Percentiles rank a stretch among this genome's conserved stretches.
phyloP scores from a whole-genome alignment of 2,113 vertebrate genomes.

The Syngnathus floridae region DNA sequence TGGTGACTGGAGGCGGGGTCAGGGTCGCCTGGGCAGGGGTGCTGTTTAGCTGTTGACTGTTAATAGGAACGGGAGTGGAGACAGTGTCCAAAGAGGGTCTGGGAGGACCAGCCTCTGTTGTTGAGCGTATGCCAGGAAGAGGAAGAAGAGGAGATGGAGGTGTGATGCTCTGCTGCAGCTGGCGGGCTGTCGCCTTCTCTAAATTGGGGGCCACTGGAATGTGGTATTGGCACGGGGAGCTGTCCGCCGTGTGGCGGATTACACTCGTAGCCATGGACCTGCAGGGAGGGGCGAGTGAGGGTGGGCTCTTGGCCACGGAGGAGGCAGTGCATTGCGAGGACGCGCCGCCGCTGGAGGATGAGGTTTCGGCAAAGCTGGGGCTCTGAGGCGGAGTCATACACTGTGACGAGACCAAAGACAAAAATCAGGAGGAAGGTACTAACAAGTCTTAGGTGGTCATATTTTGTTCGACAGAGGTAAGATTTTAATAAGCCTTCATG shows the following conservation, averaged over 20 bases:
- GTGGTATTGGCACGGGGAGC: constrained; percentile 63
- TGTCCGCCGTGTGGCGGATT: constrained; percentile 84
- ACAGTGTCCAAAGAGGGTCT: constrained; percentile 59
- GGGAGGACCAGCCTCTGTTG: constrained; percentile 28
- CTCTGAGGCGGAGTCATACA: constrained; percentile 98
- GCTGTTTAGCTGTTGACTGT: constrained; percentile 27
- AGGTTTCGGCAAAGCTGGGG: constrained; percentile 80
- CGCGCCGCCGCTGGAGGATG: constrained; percentile 47
- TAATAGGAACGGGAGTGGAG: constrained; percentile 41
- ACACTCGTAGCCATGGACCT: constrained; percentile 83
- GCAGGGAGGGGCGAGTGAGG: constrained; percentile 52
- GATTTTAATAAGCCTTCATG: neutral
- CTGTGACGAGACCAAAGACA: constrained; percentile 57
- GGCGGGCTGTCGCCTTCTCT: constrained; percentile 37
- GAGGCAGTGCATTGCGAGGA: constrained; percentile 33
- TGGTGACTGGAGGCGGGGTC: constrained; percentile 68
- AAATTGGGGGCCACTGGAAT: constrained; percentile 57
- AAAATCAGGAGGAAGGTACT: neutral
- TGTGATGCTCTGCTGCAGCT: constrained; percentile 25
- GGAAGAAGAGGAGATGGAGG: constrained; percentile 32
- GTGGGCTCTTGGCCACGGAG: constrained; percentile 33
- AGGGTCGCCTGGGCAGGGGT: constrained; percentile 50
- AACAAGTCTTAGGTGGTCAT: neutral
- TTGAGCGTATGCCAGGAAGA: constrained; percentile 26
- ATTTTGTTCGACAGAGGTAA: neutral